Evolutionary conservation across 2,888 invertebrate species (phyloP), one percentile per base, ranked within the genome.

Genomic region (Tetanocera ferruginea): DNA sequence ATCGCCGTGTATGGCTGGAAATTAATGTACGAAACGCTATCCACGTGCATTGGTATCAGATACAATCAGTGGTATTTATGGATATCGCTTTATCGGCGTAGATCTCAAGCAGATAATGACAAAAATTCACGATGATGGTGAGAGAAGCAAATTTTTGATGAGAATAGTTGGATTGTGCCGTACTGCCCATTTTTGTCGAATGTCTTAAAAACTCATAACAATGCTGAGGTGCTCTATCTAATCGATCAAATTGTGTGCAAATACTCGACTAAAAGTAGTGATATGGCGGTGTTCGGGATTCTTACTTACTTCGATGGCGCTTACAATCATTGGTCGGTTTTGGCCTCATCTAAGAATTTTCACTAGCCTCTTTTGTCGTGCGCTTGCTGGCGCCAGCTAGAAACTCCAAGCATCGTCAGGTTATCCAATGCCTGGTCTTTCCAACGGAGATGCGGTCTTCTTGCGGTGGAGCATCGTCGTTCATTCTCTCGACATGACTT

Each of bases 171-270:
- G 85, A 81, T 88, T 80, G 86, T 88, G 17, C 87, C 87, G 49
- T 87, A 86, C 82, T 84, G 80, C 14, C 87, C 86, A 19, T 49
- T 84, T 37, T 81, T 87, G 8, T 83, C 78, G 0, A 83, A 83
- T 62, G 83, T 80, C 14, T 87, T 83, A 69, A 79, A 87, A 67
- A 84, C 86, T 14, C 72, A 72, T 31, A 85, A 86, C n/a, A 89
- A 89, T 82, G 87, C 90, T n/a, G 88, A 89, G 89, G 78, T 85
- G 83, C 82, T 90, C 77, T 14, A 52, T 79, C n/a, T 66, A 78
- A 34, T 71, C 72, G 17, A 78, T 75, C 2, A 76, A 76, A 37
- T 37, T 37, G 37, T 37, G 37, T 37, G 70, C 19, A 66, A 66
- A 37, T 43, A 66, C 17, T 4, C 37, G 11, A 66, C 34, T 17